A percentile compares a stretch with the other conserved stretches of the same genome.
These are phyloP conservation scores for Ceyx margarethae DNA, from an alignment of 2,113 vertebrate species.

Conservation along the genomic window DNA sequence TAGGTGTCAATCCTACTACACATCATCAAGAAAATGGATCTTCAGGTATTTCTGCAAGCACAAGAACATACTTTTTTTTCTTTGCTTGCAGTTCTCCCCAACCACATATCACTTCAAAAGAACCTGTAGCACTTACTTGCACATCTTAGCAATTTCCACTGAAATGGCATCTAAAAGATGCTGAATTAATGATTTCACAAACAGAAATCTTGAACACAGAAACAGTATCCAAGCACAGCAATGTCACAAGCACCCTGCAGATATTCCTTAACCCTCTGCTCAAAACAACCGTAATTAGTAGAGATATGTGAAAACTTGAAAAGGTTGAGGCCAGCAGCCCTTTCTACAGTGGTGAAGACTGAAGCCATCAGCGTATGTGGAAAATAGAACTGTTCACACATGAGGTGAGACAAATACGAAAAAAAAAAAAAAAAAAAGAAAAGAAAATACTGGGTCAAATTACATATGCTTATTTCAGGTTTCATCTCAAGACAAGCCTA, in stretches of 20 bases:
- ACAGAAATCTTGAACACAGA: not conserved
- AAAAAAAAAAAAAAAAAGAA: not conserved
- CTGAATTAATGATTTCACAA: not conserved
- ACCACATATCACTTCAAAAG: not conserved
- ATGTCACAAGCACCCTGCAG: not conserved
- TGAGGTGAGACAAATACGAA: not conserved
- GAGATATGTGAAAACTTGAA: not conserved
- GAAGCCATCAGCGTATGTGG: not conserved
- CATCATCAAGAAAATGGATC: not conserved
- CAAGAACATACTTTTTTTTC: not conserved
- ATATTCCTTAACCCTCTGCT: not conserved
- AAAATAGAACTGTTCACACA: not conserved
- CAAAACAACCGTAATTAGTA: not conserved
- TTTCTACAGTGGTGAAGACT: not conserved
- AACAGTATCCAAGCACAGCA: not conserved
- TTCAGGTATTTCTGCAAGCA: not conserved
- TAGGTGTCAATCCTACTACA: not conserved
- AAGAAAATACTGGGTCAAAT: not conserved
- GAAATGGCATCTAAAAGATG: not conserved
- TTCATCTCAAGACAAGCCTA: not conserved
- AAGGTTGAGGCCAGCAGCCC: not conserved
- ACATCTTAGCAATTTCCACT: not conserved
- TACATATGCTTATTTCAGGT: not conserved
- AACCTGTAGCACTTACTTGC: not conserved
- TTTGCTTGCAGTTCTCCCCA: not conserved